Evolutionary conservation across 2,113 vertebrate species (phyloP).

Genomic region (Rallus limicola): DNA sequence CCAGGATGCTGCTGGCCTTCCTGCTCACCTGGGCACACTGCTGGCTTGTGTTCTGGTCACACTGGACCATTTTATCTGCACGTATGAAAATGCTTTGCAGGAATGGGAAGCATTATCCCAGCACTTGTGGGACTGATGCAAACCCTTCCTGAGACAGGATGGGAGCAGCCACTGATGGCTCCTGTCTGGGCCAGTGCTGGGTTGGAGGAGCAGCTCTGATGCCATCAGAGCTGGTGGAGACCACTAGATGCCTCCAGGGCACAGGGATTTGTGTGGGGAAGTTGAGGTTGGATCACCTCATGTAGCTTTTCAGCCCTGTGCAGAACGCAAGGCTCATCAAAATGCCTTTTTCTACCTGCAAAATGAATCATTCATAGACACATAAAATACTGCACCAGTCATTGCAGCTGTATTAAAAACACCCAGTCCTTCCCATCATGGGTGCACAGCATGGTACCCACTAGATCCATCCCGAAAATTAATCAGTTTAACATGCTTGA

Average conservation of each 20-base stretch:
- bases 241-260: neutral
- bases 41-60: too few species aligned
- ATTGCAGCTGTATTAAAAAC: neutral
- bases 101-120: neutral
- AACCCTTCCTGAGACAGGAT: neutral
- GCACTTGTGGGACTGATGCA: accelerated
- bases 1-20: too few species aligned
- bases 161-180: neutral
- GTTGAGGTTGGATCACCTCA: too few species aligned
- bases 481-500: neutral
- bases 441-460: neutral
- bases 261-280: accelerated
- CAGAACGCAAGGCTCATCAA: neutral
- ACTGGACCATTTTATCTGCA: neutral
- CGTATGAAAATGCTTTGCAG: neutral
- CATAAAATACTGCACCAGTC: neutral
- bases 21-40: too few species aligned
- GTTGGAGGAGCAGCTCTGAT: neutral
- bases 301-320: neutral
- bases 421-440: neutral
- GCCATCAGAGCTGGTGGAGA: neutral
- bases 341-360: neutral
- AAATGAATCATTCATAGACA: neutral
- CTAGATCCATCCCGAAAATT: neutral
- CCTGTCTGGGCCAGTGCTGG: accelerated